These are phyloP conservation scores for Bucco capensis DNA, from an alignment of 2,113 vertebrate species.

Conservation along the genomic window DNA sequence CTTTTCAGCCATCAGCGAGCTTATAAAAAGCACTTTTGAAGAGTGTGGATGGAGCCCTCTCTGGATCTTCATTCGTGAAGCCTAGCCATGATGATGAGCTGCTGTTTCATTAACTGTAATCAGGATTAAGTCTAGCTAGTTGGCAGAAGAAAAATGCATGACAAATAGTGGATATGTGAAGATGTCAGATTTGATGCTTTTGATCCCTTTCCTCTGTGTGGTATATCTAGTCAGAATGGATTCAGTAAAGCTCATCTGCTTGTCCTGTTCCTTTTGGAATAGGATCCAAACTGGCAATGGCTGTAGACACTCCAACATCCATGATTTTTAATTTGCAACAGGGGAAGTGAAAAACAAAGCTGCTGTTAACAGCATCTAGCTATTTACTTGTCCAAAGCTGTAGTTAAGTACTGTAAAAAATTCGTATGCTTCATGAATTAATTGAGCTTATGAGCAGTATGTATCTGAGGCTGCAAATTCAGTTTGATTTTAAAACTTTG, in stretches of 20 bases:
- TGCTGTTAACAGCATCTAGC: neutral
- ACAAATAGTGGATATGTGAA: neutral
- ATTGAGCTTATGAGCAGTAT: neutral
- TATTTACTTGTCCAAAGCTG: neutral
- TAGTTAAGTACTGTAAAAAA: neutral
- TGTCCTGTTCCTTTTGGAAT: neutral
- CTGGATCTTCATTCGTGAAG: no score
- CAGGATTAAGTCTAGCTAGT: neutral
- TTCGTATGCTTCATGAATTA: neutral
- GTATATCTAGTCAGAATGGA: neutral
- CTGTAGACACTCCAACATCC: neutral
- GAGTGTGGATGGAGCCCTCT: no score
- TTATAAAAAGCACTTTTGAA: no score
- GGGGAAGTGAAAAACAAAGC: neutral
- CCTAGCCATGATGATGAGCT: no score
- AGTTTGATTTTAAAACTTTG: neutral
- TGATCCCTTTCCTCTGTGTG: accelerated
- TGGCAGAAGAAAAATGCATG: neutral
- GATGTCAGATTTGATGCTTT: neutral
- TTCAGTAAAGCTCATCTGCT: neutral
- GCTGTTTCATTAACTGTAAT: no score
- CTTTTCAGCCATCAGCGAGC: no score
- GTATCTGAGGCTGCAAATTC: neutral
- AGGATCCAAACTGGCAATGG: neutral
- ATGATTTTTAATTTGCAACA: neutral